phyloP scores from a whole-genome alignment of 2,113 vertebrate species.

The Heptranchias perlo region DNA sequence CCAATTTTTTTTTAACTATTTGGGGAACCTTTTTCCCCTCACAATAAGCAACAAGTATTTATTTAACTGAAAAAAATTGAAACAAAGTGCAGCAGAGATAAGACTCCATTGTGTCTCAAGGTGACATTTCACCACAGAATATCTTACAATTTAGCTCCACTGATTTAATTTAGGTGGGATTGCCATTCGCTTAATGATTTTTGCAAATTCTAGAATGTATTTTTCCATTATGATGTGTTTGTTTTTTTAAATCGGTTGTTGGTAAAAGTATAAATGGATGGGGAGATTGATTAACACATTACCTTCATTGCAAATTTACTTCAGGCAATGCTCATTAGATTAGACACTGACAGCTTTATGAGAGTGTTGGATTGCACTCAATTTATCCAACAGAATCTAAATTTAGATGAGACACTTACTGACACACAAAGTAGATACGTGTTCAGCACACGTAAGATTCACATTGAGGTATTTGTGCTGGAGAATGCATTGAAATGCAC shows the following conservation, averaged over 20 bases:
- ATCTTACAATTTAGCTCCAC: neutral
- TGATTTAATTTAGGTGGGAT: neutral
- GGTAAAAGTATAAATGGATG: conserved; percentile 7
- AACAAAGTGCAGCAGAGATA: neutral
- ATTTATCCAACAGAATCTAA: conserved; percentile 31
- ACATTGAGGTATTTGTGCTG: neutral
- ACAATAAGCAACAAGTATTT: neutral
- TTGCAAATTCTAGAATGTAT: neutral
- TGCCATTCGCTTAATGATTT: neutral
- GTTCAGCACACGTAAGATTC: neutral
- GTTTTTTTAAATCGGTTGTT: neutral
- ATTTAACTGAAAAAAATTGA: neutral
- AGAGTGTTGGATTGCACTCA: neutral
- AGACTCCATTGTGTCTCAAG: neutral
- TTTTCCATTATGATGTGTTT: conserved; percentile 19
- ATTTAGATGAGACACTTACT: conserved; percentile 26
- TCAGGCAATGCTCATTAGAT: conserved; percentile 35
- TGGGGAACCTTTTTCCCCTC: neutral
- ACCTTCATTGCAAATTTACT: conserved; percentile 19
- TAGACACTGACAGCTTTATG: conserved; percentile 30
- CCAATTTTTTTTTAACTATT: neutral
- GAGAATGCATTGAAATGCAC: neutral
- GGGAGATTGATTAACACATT: conserved; percentile 25
- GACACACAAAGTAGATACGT: neutral
- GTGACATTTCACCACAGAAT: neutral